A percentile compares a stretch with the other conserved stretches of the same genome.
Conservation (phyloP, 2,113 vertebrate genomes). For the Daphoenositta chrysoptera region DNA sequence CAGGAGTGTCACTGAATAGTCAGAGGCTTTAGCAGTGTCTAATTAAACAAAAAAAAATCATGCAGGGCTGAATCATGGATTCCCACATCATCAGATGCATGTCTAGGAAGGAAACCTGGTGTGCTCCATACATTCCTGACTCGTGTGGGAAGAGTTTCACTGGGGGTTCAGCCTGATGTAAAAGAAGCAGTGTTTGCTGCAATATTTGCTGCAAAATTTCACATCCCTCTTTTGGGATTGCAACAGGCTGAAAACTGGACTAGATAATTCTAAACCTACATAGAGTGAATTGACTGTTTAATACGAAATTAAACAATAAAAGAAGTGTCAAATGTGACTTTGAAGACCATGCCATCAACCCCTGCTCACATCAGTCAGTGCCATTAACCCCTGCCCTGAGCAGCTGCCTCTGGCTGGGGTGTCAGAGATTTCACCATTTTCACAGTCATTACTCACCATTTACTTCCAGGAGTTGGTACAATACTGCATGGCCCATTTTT, state of each 20-base stretch:
- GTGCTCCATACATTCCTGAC: background rate
- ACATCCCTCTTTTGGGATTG: background rate
- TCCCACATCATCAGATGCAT: background rate
- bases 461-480: background rate
- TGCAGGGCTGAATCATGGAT: constrained; percentile 10
- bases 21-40: background rate
- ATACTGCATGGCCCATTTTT: background rate
- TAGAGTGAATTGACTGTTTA: background rate
- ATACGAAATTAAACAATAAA: background rate
- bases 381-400: background rate
- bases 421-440: background rate
- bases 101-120: background rate
- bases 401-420: background rate
- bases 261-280: background rate
- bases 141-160: background rate
- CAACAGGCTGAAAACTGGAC: background rate
- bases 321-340: too few species aligned
- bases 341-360: background rate
- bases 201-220: background rate
- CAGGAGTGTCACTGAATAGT: background rate
- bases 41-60: background rate
- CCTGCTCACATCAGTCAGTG: background rate
- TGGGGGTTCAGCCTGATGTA: background rate
- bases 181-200: background rate
- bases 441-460: background rate